Evolutionary conservation across 2,113 vertebrate species (phyloP).

Genomic region (Speoplatyrhinus poulsoni): DNA sequence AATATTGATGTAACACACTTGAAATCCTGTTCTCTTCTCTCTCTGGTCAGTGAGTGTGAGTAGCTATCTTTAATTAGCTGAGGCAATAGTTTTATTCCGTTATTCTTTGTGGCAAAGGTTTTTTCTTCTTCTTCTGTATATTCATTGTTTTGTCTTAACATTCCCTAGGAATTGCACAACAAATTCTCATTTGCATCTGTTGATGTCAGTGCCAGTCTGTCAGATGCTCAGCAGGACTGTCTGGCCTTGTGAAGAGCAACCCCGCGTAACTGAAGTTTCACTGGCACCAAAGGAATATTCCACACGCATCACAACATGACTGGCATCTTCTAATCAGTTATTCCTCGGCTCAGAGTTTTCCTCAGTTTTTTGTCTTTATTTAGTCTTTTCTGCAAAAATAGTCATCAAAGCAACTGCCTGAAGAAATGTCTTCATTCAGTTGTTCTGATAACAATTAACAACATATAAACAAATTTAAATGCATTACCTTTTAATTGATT

Average conservation of each 20-base stretch:
- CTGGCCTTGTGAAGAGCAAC: constrained; percentile 29
- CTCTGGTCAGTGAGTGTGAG: constrained; percentile 45
- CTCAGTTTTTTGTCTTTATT: neutral
- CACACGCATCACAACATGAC: constrained; percentile 41
- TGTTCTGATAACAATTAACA: too few relatives aligned
- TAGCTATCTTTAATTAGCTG: constrained; percentile 53
- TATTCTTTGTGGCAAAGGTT: constrained; percentile 8
- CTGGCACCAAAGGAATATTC: constrained; percentile 29
- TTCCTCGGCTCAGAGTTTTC: neutral
- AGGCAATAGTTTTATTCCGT: constrained; percentile 11
- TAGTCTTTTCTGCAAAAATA: neutral
- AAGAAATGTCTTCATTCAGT: neutral
- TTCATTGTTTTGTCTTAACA: constrained; percentile 31
- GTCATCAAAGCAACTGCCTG: too few relatives aligned
- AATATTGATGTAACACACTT: constrained; percentile 66
- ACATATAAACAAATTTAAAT: too few relatives aligned
- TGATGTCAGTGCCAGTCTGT: constrained; percentile 46
- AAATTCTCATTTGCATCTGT: constrained; percentile 55
- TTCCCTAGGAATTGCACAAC: constrained; percentile 34
- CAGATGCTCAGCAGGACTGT: constrained; percentile 36
- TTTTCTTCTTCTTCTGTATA: constrained; percentile 8
- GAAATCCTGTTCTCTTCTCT: constrained; percentile 59
- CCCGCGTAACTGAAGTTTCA: constrained; percentile 22
- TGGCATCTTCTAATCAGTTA: constrained; percentile 17
- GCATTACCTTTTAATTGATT: too few relatives aligned